Evolutionary conservation across 2,113 vertebrate species (phyloP).

Genomic region (Aplodontia rufa): DNA sequence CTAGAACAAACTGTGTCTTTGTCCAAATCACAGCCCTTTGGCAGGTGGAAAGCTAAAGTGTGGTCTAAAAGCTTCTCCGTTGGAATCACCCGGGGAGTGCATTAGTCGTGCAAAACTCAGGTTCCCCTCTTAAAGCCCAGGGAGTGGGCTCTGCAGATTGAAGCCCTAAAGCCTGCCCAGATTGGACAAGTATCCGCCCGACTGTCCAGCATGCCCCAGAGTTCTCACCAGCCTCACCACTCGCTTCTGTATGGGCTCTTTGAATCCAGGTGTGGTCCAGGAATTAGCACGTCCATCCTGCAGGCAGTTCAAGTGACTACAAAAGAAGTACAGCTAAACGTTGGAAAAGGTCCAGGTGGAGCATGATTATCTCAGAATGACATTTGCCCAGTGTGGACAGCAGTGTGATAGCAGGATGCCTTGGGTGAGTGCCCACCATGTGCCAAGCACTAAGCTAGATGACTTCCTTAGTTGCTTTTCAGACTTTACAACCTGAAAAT

Average conservation of each 20-base stretch:
- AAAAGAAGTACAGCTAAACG: background rate
- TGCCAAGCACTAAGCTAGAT: background rate
- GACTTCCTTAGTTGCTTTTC: background rate
- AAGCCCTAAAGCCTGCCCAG: background rate
- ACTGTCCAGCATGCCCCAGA: background rate
- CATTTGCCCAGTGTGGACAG: too few species aligned
- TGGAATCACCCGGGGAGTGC: background rate
- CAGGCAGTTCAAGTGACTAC: background rate
- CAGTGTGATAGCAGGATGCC: background rate
- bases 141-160: background rate
- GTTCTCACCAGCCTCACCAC: background rate
- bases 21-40: background rate
- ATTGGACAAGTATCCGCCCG: background rate
- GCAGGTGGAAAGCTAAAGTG: background rate
- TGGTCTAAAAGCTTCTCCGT: background rate
- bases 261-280: background rate
- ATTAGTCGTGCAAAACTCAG: background rate
- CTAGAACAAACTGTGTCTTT: background rate
- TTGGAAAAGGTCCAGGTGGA: background rate
- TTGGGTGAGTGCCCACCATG: background rate
- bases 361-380: background rate
- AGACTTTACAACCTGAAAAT: background rate
- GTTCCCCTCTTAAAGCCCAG: background rate
- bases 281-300: background rate
- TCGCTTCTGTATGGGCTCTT: background rate